Base-by-base conservation (phyloP, 1,140 invertebrate genomes). In the Dryas iulia region DNA sequence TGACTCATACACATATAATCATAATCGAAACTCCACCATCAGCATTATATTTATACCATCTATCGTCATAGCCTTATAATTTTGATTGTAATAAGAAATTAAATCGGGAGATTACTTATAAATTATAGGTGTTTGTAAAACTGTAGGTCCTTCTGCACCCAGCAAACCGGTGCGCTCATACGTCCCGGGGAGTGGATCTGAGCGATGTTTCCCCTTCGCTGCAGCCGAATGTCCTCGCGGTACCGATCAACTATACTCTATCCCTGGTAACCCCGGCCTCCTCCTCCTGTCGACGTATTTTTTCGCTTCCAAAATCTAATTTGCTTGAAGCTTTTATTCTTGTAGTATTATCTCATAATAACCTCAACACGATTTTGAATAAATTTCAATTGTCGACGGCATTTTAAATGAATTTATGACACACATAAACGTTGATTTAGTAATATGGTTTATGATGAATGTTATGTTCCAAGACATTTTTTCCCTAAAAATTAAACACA, bases 121-220 rank as follows among this genome's bases (percentile, higher is more conserved):
- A n/a, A n/a, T 8, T 47, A 14, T 47, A 21, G 39, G 6, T 10
- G n/a, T 47, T 47, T 47, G 39, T 18, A 47, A 47, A 39, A 47
- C 78, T 85, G 73, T 88, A 90, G 85, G 85, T 87, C 74, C 84
- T 92, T 90, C 93, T 86, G 93, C 93, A 81, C 94, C 94, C 83
- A 92, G 89, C 82, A 95, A 95, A 93, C 94, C 94, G 73, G 90
- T 94, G 85, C 93, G 94, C 79, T 89, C 94, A 64, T 94, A 94
- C 90, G 78, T 90, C 70, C 81, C 90, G 63, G 86, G 89, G 73
- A 84, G 83, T 60, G 88, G 89, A 63, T 92, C 93, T 61, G 93
- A 93, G 79, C 82, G 93, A 72, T 93, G 93, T 86, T 93, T 91
- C 83, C 93, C 94, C 81, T 94, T 94, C 89, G 93, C 88, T 71